Evolutionary conservation across 1,140 invertebrate species (phyloP).

Genomic region (Euwallacea fornicatus): DNA sequence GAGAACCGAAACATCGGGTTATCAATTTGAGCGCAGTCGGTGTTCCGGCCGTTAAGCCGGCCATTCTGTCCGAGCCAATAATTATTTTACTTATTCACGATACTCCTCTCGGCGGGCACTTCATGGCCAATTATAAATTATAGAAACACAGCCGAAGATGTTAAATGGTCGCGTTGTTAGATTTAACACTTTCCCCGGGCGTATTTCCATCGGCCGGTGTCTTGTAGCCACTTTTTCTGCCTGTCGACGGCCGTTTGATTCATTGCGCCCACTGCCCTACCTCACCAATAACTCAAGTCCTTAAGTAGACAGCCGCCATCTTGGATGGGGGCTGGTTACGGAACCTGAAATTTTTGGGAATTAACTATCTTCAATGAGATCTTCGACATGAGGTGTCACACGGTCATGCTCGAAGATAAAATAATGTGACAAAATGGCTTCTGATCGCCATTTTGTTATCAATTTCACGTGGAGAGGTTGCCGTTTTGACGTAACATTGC

Average conservation of each 20-base stretch:
- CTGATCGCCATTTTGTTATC: no score
- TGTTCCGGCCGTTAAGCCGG: constrained; percentile 46
- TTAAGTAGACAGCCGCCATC: no score
- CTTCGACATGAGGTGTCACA: no score
- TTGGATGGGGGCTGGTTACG: no score
- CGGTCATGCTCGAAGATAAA: no score
- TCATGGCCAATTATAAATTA: constrained; percentile 42
- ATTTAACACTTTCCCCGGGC: constrained; percentile 40
- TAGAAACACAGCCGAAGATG: constrained; percentile 39
- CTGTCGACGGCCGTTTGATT: constrained; percentile 20
- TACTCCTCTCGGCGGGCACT: constrained; percentile 33
- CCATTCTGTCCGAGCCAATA: constrained; percentile 46
- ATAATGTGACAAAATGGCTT: no score
- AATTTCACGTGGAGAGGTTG: no score
- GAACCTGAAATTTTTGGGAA: no score
- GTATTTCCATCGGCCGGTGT: constrained; percentile 25
- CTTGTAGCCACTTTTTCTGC: constrained; percentile 20
- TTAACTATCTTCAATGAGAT: no score
- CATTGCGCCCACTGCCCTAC: not conserved
- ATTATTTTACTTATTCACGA: constrained; percentile 51
- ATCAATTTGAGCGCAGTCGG: constrained; percentile 47
- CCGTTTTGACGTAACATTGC: no score
- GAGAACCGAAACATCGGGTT: constrained; percentile 41
- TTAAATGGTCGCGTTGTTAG: constrained; percentile 37
- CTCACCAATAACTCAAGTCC: no score